Evolutionary conservation across 1,140 invertebrate species (phyloP), one percentile per base, ranked within the genome.

Genomic region (Rhizoglyphus robini): DNA sequence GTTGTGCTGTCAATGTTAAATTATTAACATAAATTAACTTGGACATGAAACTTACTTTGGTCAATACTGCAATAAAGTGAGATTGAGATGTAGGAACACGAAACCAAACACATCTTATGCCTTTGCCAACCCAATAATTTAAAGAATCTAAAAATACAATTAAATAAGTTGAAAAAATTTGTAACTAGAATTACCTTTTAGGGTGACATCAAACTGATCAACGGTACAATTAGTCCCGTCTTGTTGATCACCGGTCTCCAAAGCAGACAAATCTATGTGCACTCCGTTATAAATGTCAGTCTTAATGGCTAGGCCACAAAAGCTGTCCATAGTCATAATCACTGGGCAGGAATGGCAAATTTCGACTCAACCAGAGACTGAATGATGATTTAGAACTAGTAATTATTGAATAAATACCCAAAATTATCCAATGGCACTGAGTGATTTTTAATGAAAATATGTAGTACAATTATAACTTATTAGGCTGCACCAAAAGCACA

Each of bases 1-100:
- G 23, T 86, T 87, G 72, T 85, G 80, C 82, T 88, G 69, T 54
- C 68, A 70, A 66, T 57, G 51, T 47, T 30, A 27, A 65, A 69
- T 51, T 20, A 20, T 32, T 29, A 58, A 58, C n/a, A 58, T 3
- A 29, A 58, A 46, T 3, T 3, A 46, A 46, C 8, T 11, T 11
- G n/a, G n/a, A 41, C 8, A 20, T 2, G 29, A 51, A 20, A 27
- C 29, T 4, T 32, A 60, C 58, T 27, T 60, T 60, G 15, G 29
- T 46, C 18, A 60, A 13, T 11, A 32, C 30, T 2, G 58, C 15
- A 29, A 60, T 60, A 8, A 60, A 60, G 25, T 60, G 58, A 11
- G 58, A 38, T 29, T 29, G 58, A 5, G 2, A 1, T 2, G 15
- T 34, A 13, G 58, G 58, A 29, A 60, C 30, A 41, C 3, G 15